Evolutionary conservation across 2,888 invertebrate genomes (phyloP).

Genomic region (Seira sanloemensis): DNA sequence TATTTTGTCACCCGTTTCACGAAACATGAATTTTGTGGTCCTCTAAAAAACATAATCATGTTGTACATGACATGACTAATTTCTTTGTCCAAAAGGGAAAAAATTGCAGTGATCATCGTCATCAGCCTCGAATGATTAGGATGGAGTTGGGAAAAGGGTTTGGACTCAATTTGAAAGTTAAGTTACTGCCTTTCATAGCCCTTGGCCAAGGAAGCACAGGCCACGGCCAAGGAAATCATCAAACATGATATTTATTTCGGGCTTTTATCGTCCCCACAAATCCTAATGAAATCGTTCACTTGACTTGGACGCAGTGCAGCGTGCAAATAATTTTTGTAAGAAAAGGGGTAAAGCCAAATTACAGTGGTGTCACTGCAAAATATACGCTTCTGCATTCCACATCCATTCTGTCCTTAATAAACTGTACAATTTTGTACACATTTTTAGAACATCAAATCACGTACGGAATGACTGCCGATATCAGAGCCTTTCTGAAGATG

Average conservation of each 20-base stretch:
- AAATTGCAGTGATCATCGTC: conserved; percentile 34
- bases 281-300: conserved; percentile 52
- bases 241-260: conserved; percentile 20
- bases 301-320: conserved; percentile 71
- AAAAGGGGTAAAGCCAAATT: too few relatives aligned
- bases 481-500: background rate
- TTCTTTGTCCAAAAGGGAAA: conserved; percentile 6
- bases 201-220: background rate
- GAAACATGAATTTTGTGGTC: background rate
- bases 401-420: too few relatives aligned
- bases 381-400: too few relatives aligned
- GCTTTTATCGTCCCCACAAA: background rate
- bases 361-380: too few relatives aligned
- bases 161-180: conserved; percentile 11
- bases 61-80: conserved; percentile 61
- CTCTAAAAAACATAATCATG: conserved; percentile 34
- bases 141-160: background rate
- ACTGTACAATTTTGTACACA: too few relatives aligned
- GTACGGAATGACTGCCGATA: too few relatives aligned
- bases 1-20: conserved; percentile 14
- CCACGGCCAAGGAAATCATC: conserved; percentile 10
- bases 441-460: too few relatives aligned
- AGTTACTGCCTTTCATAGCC: conserved; percentile 24
- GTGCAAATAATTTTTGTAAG: conserved; percentile 72
- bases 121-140: background rate